A percentile compares a stretch with the other conserved stretches of the same genome.
Conservation (phyloP, 2,113 vertebrate species). For the Tinamus guttatus region DNA sequence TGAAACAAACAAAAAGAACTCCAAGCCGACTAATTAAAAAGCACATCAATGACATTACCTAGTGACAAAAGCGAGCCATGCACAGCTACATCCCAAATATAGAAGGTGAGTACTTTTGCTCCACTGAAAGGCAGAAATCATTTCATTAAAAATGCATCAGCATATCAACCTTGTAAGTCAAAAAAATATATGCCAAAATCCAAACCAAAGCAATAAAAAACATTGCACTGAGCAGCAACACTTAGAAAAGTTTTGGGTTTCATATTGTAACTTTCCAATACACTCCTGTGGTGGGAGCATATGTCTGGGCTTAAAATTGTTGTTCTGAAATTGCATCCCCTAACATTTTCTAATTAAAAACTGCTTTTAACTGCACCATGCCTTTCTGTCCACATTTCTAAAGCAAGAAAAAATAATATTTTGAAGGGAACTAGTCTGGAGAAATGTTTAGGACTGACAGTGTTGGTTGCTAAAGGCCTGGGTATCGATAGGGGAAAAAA, state of each 20-base stretch:
- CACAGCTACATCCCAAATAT: neutral
- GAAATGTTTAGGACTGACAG: neutral
- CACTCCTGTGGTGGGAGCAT: constrained; percentile 42
- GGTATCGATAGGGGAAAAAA: neutral
- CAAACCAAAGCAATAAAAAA: too few relatives aligned
- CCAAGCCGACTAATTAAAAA: neutral
- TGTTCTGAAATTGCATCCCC: constrained; percentile 14
- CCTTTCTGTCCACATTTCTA: neutral
- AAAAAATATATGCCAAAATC: neutral
- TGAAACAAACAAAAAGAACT: neutral
- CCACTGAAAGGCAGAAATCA: neutral
- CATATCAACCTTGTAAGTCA: neutral
- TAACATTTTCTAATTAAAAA: constrained; percentile 34
- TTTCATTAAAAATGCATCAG: neutral
- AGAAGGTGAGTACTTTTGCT: neutral
- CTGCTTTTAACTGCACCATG: neutral
- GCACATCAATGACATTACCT: too few relatives aligned
- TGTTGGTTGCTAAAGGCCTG: neutral
- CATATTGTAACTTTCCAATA: constrained; percentile 24
- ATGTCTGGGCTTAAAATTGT: constrained; percentile 37
- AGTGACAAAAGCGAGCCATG: neutral
- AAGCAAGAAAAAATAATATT: neutral
- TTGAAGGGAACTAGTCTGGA: neutral
- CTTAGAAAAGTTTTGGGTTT: neutral
- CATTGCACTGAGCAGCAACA: neutral